phyloP scores from a whole-genome alignment of 2,113 vertebrate genomes.

The Entosphenus tridentatus region DNA sequence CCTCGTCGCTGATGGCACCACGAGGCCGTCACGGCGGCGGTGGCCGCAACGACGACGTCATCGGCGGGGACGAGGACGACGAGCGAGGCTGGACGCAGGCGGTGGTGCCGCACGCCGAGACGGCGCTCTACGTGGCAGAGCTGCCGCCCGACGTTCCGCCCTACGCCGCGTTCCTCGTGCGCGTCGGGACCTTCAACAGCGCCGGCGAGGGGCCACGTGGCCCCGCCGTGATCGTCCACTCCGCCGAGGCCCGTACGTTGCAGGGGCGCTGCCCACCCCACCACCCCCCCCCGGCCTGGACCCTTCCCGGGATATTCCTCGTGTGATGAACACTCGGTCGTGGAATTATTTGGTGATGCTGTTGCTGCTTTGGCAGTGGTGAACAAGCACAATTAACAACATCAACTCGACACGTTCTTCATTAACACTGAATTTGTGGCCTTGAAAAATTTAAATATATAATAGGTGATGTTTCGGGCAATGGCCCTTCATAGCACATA shows the following conservation, averaged over 20 bases:
- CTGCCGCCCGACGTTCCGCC: constrained; percentile 48
- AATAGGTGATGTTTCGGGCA: no score
- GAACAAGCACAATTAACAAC: no score
- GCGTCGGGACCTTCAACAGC: constrained; percentile 61
- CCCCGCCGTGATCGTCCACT: constrained; percentile 48
- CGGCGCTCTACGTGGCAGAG: constrained; percentile 49
- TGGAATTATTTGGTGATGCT: no score
- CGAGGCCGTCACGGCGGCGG: no score
- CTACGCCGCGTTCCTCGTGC: constrained; percentile 73
- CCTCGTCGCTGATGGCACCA: no score
- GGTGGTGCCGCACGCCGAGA: constrained; percentile 39
- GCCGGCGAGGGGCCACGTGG: constrained; percentile 76
- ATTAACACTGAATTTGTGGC: no score
- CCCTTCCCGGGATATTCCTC: neutral
- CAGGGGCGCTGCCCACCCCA: fast-evolving
- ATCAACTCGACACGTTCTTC: no score
- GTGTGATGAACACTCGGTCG: no score
- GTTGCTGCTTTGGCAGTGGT: no score
- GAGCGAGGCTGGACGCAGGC: constrained; percentile 29
- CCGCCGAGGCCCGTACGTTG: constrained; percentile 65
- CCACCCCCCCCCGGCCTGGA: neutral
- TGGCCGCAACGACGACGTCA: no score
- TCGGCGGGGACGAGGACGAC: constrained; percentile 20
- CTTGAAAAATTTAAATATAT: no score
- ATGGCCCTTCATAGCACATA: no score